phyloP scores from a whole-genome alignment of 2,113 vertebrate genomes.

The Mus spicilegus region DNA sequence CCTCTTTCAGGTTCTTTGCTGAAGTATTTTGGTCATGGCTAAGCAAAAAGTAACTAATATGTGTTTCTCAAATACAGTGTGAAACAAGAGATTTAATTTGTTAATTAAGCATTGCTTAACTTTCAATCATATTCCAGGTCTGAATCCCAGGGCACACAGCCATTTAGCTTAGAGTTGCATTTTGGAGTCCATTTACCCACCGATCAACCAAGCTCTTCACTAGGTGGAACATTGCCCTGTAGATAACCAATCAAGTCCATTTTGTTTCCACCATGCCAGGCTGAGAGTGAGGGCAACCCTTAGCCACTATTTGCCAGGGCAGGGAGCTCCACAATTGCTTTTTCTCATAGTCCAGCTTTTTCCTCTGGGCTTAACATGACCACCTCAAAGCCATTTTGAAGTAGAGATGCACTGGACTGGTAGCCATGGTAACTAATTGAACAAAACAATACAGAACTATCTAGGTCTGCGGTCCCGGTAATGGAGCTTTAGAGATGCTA shows the following conservation, averaged over 20 bases:
- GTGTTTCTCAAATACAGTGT: neutral
- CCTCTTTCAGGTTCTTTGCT: neutral
- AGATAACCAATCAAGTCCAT: neutral
- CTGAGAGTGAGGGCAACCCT: neutral
- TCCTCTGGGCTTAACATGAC: neutral
- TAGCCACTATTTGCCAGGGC: neutral
- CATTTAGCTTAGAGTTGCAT: neutral
- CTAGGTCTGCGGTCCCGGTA: neutral
- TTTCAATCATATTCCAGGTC: neutral
- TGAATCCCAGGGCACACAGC: neutral
- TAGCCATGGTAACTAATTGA: slow-evolving; percentile 23
- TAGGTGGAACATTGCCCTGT: neutral
- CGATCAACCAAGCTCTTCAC: neutral
- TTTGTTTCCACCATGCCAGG: neutral
- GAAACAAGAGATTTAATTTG: slow-evolving; percentile 2
- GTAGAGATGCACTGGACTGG: neutral
- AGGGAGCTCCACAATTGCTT: neutral
- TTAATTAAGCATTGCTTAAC: slow-evolving; percentile 21
- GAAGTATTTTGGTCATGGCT: neutral
- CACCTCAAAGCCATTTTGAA: neutral
- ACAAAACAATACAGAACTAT: neutral
- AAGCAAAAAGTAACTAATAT: neutral
- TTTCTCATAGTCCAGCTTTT: neutral
- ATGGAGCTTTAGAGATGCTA: neutral
- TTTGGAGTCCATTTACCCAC: neutral